Conservation (phyloP, 2,113 vertebrate species). For the Zosterops japonicus region DNA sequence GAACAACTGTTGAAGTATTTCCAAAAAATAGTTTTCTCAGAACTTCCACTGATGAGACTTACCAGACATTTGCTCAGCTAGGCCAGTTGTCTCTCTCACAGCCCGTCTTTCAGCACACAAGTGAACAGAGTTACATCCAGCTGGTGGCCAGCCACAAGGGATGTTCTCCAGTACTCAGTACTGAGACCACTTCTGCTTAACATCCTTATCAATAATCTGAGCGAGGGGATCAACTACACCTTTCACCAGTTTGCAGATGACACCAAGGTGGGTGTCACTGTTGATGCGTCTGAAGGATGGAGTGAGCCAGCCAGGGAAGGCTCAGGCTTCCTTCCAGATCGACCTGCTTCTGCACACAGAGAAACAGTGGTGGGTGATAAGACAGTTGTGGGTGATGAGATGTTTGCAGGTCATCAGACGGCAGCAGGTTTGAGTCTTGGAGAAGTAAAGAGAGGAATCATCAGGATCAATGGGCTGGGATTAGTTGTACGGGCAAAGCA, state of each 20-base stretch:
- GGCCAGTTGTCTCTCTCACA: not conserved
- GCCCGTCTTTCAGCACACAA: not conserved
- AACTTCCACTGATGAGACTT: not conserved
- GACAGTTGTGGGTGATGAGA: not conserved
- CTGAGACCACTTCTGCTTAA: not conserved
- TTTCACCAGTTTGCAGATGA: not conserved
- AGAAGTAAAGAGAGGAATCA: not conserved
- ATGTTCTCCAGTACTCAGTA: not conserved
- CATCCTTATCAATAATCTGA: not conserved
- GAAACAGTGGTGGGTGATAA: not conserved
- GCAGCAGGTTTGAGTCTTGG: not conserved
- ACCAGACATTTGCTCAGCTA: not conserved
- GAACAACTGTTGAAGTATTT: not conserved
- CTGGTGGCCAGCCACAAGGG: not conserved
- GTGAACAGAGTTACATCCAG: not conserved
- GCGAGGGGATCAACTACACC: no score
- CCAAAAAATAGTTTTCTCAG: not conserved
- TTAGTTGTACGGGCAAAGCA: not conserved
- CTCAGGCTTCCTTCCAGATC: not conserved
- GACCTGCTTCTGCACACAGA: not conserved
- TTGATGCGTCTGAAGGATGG: not conserved
- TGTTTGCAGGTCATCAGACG: not conserved
- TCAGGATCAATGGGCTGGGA: accelerated
- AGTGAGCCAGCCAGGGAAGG: not conserved
- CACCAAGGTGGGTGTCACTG: not conserved